Evolutionary conservation across 53 echinoderm and acorn worm genomes (phyloP), one percentile per base, ranked within the genome.

Genomic region (Arbacia lixula): DNA sequence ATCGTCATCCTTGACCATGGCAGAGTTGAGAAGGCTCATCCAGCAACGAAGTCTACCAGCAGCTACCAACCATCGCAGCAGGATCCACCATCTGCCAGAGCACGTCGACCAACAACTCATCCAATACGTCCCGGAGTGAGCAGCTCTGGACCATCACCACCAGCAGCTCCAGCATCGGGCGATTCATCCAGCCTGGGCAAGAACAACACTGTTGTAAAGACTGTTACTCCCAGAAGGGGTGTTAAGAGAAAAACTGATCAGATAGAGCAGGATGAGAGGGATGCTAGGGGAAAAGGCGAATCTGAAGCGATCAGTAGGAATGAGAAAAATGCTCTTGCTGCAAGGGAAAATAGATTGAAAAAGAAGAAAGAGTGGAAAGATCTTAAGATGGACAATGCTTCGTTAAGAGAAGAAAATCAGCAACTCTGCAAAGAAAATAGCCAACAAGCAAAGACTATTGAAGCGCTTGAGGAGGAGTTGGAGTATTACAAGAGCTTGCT

Each of bases 311-410:
- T n/a, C 4, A 42, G 60, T 72, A 36, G 63, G 16, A 78, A 36
- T 51, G 27, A 54, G 24, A 95, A 90, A 74, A 95, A 95, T 84
- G 95, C 95, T 17, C 55, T 95, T 4, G 92, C 93, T 53, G 95
- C 95, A 31, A 76, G 92, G 5, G 95, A 95, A 53, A 95, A 95
- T 62, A 83, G 95, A 51, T 86, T 74, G 58, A 95, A 88, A 77
- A 95, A 95, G 79, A 95, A 95, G 63, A 16, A 12, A 10, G 90
- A 88, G 63, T 21, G 90, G 3, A 88, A 88, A 36, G 78, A 50
- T 19, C 79, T 95, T 17, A 85, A 93, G 60, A 88, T 49, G 10
- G 27, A 64, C 49, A 90, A 77, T 82, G 11, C 71, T 24, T 37
- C 75, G 30, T 85, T 95, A 21, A 21, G 81, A 26, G 46, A 66